phyloP scores from a whole-genome alignment of 2,797 vertebrate species.

The Eulemur albifrons region DNA sequence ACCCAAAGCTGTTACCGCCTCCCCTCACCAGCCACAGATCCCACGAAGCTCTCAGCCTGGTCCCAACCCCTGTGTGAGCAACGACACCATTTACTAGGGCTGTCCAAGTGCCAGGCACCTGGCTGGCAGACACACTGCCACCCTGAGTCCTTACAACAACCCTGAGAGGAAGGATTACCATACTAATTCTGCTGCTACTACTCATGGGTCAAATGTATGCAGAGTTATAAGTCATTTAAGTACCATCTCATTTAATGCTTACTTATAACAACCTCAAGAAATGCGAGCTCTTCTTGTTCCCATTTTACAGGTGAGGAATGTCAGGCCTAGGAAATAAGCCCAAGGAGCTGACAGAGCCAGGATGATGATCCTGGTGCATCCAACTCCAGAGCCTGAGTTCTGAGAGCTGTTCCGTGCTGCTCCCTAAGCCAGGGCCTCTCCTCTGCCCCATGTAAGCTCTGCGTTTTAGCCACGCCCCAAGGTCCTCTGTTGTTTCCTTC shows the following conservation, averaged over 20 bases:
- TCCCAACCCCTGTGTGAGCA: neutral
- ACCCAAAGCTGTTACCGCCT: neutral
- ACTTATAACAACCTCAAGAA: neutral
- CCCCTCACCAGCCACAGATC: too few relatives aligned
- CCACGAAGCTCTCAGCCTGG: neutral
- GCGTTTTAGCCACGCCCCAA: neutral
- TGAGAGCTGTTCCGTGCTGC: neutral
- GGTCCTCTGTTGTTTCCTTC: neutral
- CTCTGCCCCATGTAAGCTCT: neutral
- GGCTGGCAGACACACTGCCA: neutral
- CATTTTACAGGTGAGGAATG: neutral
- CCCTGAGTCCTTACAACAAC: neutral
- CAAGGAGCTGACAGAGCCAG: neutral
- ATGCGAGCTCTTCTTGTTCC: neutral
- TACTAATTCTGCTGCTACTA: too few relatives aligned
- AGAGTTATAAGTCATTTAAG: neutral
- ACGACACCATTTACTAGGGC: neutral
- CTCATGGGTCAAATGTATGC: neutral
- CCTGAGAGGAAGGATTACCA: neutral
- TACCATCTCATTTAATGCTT: neutral
- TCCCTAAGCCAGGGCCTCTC: neutral
- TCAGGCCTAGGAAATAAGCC: neutral
- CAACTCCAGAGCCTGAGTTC: too few relatives aligned
- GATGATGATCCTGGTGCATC: neutral
- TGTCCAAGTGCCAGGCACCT: fast-evolving